A percentile compares a stretch with the other conserved stretches of the same genome.
These are phyloP conservation scores for Muraenolepis orangiensis DNA, from an alignment of 2,797 vertebrate species.

Conservation along the genomic window DNA sequence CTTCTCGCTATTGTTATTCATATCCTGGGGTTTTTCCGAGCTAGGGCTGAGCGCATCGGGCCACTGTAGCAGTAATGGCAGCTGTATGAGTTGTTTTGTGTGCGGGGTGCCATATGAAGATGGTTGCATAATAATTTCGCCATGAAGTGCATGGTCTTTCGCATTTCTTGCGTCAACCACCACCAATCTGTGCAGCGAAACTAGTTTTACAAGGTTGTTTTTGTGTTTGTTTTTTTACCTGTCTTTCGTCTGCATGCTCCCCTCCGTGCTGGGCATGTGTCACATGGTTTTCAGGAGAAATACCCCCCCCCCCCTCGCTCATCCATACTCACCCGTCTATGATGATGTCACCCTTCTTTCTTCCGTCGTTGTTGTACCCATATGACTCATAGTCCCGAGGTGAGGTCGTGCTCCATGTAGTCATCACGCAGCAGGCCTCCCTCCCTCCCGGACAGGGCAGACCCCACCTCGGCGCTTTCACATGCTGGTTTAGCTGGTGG, in stretches of 20 bases:
- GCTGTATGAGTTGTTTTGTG: neutral
- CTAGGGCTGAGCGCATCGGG: neutral
- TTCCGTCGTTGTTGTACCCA: constrained; percentile 51
- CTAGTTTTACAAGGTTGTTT: too few relatives aligned
- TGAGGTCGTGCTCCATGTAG: constrained; percentile 55
- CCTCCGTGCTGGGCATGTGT: constrained; percentile 39
- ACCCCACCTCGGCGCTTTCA: neutral
- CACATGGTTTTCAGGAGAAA: constrained; percentile 68
- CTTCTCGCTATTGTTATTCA: neutral
- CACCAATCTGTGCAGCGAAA: neutral
- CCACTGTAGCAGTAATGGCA: neutral
- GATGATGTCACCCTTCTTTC: constrained; percentile 73
- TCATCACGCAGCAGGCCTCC: constrained; percentile 39
- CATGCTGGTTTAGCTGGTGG: neutral
- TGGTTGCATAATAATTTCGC: too few relatives aligned
- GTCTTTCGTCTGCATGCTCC: too few relatives aligned
- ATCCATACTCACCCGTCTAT: constrained; percentile 56
- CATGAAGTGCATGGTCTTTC: too few relatives aligned
- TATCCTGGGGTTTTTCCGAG: constrained; percentile 13
- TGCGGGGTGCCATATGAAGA: neutral
- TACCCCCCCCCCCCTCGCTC: constrained; percentile 55
- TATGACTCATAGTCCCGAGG: constrained; percentile 77
- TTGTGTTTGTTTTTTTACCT: too few relatives aligned
- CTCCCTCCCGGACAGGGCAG: constrained; percentile 4
- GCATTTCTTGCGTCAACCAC: neutral